phyloP scores from a whole-genome alignment of 2,888 invertebrate species.

The Adelphocoris suturalis region DNA sequence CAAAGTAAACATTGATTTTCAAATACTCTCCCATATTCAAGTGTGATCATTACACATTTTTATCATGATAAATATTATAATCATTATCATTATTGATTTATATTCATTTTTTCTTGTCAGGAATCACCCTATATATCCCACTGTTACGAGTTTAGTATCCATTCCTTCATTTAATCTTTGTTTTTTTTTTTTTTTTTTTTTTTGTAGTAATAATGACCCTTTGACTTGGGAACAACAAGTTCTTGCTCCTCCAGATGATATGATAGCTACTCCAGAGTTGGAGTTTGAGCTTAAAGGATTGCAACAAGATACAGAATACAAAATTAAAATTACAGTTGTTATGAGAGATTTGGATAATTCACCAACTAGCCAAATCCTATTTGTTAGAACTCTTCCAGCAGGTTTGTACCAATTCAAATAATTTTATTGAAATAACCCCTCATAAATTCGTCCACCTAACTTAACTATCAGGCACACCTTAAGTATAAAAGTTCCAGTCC shows the following conservation, averaged over 20 bases:
- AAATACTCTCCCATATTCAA: no score
- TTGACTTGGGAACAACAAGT: conserved; percentile 90
- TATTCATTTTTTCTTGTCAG: no score
- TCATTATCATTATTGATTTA: no score
- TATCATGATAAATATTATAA: no score
- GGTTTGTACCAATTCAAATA: conserved; percentile 69
- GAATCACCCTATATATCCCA: no score
- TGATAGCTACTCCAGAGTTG: conserved; percentile 90
- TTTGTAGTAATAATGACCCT: conserved; percentile 83
- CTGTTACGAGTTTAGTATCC: no score
- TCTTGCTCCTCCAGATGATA: conserved; percentile 91
- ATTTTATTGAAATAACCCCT: neutral
- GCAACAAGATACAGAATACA: conserved; percentile 89
- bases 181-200: no score
- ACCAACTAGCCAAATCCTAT: conserved; percentile 88
- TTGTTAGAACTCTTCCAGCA: conserved; percentile 84
- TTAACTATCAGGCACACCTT: no score
- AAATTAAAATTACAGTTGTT: conserved; percentile 89
- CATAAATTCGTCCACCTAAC: neutral
- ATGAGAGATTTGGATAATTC: conserved; percentile 88
- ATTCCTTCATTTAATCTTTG: no score
- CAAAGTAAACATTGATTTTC: no score
- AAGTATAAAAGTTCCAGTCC: no score
- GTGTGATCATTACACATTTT: no score
- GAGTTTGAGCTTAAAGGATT: conserved; percentile 90